A percentile compares a stretch with the other conserved stretches of the same genome.
Conservation (phyloP, 2,113 vertebrate genomes). For the Megaptera novaeangliae region DNA sequence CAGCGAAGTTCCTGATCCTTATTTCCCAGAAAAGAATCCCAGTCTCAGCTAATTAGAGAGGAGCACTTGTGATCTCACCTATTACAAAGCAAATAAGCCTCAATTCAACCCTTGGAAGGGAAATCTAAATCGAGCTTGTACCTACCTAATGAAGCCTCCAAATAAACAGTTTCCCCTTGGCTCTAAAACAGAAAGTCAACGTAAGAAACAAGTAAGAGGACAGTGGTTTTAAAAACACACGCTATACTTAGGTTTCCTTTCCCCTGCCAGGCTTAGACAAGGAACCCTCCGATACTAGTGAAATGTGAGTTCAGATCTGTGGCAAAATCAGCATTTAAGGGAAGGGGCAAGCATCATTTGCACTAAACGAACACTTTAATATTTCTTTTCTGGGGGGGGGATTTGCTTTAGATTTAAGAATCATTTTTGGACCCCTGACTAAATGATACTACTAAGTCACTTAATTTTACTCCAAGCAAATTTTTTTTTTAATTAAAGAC, state of each 20-base stretch:
- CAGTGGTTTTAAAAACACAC: background rate
- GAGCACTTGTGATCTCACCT: background rate
- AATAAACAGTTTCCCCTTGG: background rate
- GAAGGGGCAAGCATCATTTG: background rate
- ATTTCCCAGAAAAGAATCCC: constrained; percentile 15
- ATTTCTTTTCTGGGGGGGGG: background rate
- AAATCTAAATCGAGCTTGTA: constrained; percentile 15
- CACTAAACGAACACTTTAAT: background rate
- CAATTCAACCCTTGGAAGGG: constrained; percentile 8
- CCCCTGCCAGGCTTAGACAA: background rate
- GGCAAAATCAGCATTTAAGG: constrained; percentile 5
- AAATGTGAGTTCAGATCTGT: constrained; percentile 15
- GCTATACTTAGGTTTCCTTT: background rate
- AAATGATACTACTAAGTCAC: background rate
- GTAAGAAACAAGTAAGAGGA: background rate
- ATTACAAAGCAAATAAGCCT: constrained; percentile 52
- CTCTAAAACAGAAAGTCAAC: background rate
- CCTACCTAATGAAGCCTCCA: background rate
- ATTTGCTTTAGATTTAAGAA: constrained; percentile 3
- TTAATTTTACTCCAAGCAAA: background rate
- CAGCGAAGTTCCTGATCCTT: background rate
- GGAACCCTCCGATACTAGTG: background rate
- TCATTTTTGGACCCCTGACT: background rate
- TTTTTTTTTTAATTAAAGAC: background rate
- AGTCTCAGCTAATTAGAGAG: background rate